phyloP scores from a whole-genome alignment of 2,113 vertebrate species.

The Noturus placidus region DNA sequence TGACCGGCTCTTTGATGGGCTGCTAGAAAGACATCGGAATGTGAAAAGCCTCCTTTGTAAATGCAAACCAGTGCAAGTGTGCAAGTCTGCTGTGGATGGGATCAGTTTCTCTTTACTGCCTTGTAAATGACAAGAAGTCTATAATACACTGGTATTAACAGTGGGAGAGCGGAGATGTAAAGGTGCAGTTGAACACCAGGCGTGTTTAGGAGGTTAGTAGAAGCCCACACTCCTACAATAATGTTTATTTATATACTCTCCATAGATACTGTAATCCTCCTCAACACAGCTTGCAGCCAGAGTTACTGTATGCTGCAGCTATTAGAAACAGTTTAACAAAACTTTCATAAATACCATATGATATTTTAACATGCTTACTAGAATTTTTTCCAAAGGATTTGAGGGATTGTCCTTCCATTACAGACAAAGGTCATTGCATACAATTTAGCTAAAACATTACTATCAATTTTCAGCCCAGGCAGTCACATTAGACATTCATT shows the following conservation, averaged over 20 bases:
- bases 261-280: conserved; percentile 48
- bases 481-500: conserved; percentile 59
- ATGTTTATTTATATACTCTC: conserved; percentile 52
- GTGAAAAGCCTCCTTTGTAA: conserved; percentile 24
- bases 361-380: not conserved
- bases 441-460: conserved; percentile 22
- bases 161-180: not conserved
- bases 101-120: conserved; percentile 37
- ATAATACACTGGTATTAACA: conserved; percentile 14
- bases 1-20: conserved; percentile 4
- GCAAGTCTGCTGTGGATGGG: conserved; percentile 27
- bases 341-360: conserved; percentile 6
- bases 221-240: conserved; percentile 30
- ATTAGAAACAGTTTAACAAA: conserved; percentile 9
- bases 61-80: conserved; percentile 20
- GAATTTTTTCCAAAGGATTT: not conserved
- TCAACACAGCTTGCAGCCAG: conserved; percentile 14
- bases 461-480: conserved; percentile 42
- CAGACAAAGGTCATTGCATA: not conserved
- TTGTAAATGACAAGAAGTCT: conserved; percentile 46
- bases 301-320: conserved; percentile 17
- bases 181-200: conserved; percentile 13
- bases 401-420: conserved; percentile 2
- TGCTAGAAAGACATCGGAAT: not conserved
- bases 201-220: conserved; percentile 18